Evolutionary conservation across 2,888 invertebrate genomes (phyloP), one percentile per base, ranked within the genome.

Genomic region (Oscheius sp.): DNA sequence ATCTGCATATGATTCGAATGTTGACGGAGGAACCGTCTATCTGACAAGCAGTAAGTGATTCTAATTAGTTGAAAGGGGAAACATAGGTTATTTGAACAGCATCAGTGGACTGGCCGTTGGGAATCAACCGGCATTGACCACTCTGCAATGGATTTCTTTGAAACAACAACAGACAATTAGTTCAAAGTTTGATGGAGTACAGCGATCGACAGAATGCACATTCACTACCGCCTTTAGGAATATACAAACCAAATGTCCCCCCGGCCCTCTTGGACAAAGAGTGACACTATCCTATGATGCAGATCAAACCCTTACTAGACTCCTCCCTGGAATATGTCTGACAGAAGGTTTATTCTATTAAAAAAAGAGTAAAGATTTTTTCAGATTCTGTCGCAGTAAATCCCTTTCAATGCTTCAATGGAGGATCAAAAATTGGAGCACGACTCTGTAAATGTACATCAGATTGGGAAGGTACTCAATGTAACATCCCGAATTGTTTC

Each of bases 351-450:
- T 36, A 9, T 36, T 36, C 36, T 36, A 17, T 41, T 41, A 1
- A 9, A 33, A 14, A 36, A 8, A 24, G 5, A n/a, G 24, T 41
- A 33, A 22, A 24, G 5, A 6, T 4, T 28, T 2, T 38, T 41
- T 28, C 41, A 56, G 56, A 56, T 33, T 30, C 26, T 8, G 26
- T 45, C 2, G 20, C 38, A 36, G 24, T n/a, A 28, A 36, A 5
- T 17, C 28, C 28, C 22, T 62, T 62, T 33, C 22, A 45, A 47
- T 62, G 62, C 36, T 20, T 45, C 3, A 62, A 62, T 14, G 62
- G 62, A 8, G 62, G 62, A 2, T 49, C 47, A 4, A 45, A 30
- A 24, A 5, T 14, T 4, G 47, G 62, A n/a, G 47, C 4, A 1
- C 2, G 32, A 6, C 47, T 20, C n/a, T 62, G 62, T 47, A 8